Conservation (phyloP, 2,797 vertebrate species). For the Clamator glandarius region DNA sequence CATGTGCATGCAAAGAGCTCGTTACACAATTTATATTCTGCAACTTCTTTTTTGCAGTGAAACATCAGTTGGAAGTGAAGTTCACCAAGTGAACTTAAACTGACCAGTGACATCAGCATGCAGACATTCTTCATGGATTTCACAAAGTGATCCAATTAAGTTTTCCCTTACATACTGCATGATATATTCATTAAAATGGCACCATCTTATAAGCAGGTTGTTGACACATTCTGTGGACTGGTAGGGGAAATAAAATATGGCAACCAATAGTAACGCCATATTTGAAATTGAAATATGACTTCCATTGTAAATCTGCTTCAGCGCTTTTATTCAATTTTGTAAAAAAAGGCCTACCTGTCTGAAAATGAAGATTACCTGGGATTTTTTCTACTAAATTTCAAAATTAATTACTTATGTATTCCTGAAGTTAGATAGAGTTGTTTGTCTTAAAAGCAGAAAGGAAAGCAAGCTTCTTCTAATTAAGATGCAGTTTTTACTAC, state of each 20-base stretch:
- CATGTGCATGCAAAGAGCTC: background rate
- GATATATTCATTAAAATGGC: constrained; percentile 7
- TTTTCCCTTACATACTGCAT: background rate
- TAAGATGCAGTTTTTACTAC: background rate
- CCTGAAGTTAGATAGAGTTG: background rate
- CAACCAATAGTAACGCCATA: background rate
- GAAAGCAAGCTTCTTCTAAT: background rate
- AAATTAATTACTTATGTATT: background rate
- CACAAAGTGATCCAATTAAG: background rate
- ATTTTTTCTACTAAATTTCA: background rate
- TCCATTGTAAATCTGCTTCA: background rate
- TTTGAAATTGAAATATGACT: background rate
- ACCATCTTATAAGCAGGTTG: constrained; percentile 38
- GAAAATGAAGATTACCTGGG: background rate
- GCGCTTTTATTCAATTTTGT: background rate
- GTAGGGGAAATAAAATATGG: constrained; percentile 41
- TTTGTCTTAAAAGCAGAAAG: background rate
- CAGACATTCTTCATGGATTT: background rate
- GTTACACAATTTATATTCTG: background rate
- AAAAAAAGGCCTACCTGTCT: background rate
- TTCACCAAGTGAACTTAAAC: constrained; percentile 26
- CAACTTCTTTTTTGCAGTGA: background rate
- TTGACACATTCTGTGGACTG: constrained; percentile 56
- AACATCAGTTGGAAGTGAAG: constrained; percentile 8
- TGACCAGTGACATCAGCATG: background rate